phyloP scores from a whole-genome alignment of 2,113 vertebrate species.

The Hydropotes inermis region DNA sequence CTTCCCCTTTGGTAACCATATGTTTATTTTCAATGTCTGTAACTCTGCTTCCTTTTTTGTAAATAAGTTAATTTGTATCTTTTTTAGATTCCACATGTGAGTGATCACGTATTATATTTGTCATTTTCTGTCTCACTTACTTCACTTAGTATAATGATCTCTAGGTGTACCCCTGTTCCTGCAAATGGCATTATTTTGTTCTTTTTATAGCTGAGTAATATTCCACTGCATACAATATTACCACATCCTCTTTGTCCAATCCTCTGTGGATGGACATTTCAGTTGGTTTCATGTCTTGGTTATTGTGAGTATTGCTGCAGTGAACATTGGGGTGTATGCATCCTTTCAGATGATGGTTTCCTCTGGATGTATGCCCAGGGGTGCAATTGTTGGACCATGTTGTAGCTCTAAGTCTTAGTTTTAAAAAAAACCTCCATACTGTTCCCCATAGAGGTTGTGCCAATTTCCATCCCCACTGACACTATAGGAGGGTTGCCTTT shows the following conservation, averaged over 20 bases:
- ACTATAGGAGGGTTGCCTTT: not conserved
- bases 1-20: not conserved
- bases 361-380: not conserved
- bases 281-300: not conserved
- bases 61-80: not conserved
- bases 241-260: not conserved
- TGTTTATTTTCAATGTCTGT: not conserved
- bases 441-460: not conserved
- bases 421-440: not conserved
- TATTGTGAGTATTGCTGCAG: not conserved
- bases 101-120: not conserved
- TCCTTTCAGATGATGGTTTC: not conserved
- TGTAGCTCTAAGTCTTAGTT: not conserved
- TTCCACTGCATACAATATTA: fast-evolving
- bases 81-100: not conserved
- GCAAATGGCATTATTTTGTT: not conserved
- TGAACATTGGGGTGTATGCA: not conserved
- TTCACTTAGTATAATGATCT: not conserved
- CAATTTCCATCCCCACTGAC: not conserved
- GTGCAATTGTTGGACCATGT: not conserved
- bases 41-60: not conserved
- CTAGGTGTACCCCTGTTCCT: not conserved
- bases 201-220: not conserved
- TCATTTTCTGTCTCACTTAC: not conserved
- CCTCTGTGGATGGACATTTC: not conserved